Base-by-base conservation (phyloP, 1,140 invertebrate species). In the Panagrolaimus sp. region DNA sequence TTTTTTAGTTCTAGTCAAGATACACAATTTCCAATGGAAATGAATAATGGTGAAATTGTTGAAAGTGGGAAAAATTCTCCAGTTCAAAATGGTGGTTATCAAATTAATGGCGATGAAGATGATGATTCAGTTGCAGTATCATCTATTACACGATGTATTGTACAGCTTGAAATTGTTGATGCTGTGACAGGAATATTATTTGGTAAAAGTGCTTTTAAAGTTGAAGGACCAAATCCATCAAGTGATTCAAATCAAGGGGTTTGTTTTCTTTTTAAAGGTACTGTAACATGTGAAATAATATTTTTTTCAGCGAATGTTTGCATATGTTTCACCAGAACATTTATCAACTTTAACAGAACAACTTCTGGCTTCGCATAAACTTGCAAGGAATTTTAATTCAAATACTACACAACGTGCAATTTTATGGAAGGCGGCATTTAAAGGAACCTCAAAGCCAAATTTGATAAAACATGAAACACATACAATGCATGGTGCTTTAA, bases 131-230 rank as follows among this genome's bases (percentile, higher is more conserved):
- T 72, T 57, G 65, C 25, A 48, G 68, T 42, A 42, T 81, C 63
- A 62, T 77, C 68, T 38, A 72, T 67, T 62, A 79, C 63, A 67
- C 74, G 93, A 80, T 96, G 93, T 84, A 91, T 94, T 1, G 94
- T 99, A 0, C 96, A 98, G 81, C 84, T 96, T 73, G 96, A 99
- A 84, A 84, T 99, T n/a, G 98, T 98, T 70, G 93, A 96, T 81
- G 96, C 94, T 0, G 93, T 98, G 63, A 95, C 98, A 81, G 96
- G 96, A 81, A 93, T 98, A 61, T 90, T 99, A 0, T 98, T 99
- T 84, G 98, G 92, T 14, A 91, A 93, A 0, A 96, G 93, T 0
- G 95, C 93, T 25, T 89, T 91, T 63, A 96, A 96, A 84, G 94
- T 98, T 84, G 94, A 98, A 83, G 90, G 82, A 74, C 91, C 31